These are phyloP conservation scores for Dipodomys spectabilis DNA, from an alignment of 2,113 vertebrate species.

Conservation along the genomic window DNA sequence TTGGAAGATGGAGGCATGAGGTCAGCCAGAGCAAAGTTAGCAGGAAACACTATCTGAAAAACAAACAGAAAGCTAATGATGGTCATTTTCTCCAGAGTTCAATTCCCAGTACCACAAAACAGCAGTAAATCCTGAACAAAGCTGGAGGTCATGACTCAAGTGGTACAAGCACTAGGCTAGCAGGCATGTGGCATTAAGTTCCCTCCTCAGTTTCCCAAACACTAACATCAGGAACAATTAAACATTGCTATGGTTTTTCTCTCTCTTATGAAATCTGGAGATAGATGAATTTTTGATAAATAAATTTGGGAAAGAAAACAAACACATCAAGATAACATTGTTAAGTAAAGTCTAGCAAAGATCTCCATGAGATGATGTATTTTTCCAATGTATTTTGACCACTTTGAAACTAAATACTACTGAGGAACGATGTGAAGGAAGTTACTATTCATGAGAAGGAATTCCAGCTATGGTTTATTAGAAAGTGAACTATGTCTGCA, in stretches of 20 bases:
- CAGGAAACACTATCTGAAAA: too few species aligned
- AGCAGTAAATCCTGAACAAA: too few species aligned
- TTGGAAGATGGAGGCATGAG: too few species aligned
- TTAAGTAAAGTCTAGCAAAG: conserved; percentile 7
- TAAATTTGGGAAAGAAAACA: conserved; percentile 26
- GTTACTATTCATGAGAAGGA: background rate
- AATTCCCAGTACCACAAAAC: too few species aligned
- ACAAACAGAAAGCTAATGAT: too few species aligned
- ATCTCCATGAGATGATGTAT: conserved; percentile 20
- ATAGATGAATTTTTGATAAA: conserved; percentile 44
- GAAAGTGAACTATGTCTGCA: background rate
- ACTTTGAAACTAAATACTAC: conserved; percentile 41
- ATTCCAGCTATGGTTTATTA: background rate
- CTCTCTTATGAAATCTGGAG: conserved; percentile 30
- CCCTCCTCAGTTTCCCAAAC: too few species aligned
- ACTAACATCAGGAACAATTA: too few species aligned
- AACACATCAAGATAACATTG: background rate
- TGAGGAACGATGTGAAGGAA: conserved; percentile 2
- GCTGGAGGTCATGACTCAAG: too few species aligned
- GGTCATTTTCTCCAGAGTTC: too few species aligned
- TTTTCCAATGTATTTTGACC: conserved; percentile 56
- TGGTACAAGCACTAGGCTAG: too few species aligned
- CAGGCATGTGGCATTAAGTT: too few species aligned
- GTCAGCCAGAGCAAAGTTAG: too few species aligned
- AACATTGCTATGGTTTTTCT: conserved; percentile 26